Evolutionary conservation across 1,140 invertebrate species (phyloP).

Genomic region (Anastrepha ludens): DNA sequence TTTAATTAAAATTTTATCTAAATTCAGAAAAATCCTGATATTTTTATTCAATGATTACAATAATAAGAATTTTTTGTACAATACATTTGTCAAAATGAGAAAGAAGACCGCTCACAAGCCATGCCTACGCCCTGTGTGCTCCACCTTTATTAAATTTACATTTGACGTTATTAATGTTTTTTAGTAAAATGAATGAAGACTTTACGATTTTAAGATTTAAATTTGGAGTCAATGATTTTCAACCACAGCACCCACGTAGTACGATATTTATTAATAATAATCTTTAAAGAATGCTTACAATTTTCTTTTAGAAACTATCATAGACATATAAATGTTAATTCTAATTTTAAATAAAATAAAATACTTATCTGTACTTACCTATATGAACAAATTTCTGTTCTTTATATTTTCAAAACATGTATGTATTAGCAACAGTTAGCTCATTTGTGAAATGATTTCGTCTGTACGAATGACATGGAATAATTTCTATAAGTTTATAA

Average conservation of each 20-base stretch:
- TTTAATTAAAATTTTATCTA: not conserved
- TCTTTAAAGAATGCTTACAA: slow-evolving; percentile 54
- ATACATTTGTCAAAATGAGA: slow-evolving; percentile 66
- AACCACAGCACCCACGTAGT: not conserved
- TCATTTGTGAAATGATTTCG: not conserved
- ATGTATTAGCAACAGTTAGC: not conserved
- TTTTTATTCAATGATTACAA: no score
- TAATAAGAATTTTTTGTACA: no score
- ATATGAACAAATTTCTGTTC: not conserved
- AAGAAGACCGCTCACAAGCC: slow-evolving; percentile 74
- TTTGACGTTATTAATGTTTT: not conserved
- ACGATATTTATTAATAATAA: slow-evolving; percentile 7
- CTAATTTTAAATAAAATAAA: not conserved
- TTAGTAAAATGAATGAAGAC: not conserved
- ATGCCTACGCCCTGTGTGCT: slow-evolving; percentile 70
- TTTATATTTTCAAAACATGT: not conserved
- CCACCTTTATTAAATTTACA: slow-evolving; percentile 59
- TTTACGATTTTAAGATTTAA: no score
- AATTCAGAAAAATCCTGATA: no score
- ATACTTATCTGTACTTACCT: not conserved
- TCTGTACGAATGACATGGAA: no score
- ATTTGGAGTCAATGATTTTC: not conserved
- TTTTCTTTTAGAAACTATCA: slow-evolving; percentile 55
- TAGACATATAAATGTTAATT: not conserved
- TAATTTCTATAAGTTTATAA: no score